Conservation (phyloP, 2,113 vertebrate genomes). For the Tinamus guttatus region DNA sequence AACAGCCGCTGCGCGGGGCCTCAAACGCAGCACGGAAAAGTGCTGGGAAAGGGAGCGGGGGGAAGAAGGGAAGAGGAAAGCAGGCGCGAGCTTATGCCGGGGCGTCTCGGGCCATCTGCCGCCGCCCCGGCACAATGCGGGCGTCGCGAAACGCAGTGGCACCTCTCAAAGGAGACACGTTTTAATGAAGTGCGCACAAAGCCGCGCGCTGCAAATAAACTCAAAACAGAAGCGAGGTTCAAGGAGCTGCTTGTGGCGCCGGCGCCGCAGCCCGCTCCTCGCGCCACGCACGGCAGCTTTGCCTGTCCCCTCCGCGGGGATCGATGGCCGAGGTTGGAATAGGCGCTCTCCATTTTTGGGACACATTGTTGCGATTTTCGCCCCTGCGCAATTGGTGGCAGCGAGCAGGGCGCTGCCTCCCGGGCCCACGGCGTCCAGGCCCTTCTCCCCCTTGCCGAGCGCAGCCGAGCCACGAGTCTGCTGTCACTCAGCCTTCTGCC, state of each 20-base stretch:
- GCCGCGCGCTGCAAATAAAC: slow-evolving; percentile 74
- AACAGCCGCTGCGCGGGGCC: neutral
- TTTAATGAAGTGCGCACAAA: slow-evolving; percentile 78
- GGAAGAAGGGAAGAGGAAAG: neutral
- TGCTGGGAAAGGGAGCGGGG: slow-evolving; percentile 19
- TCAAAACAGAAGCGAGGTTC: slow-evolving; percentile 79
- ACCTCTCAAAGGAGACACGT: slow-evolving; percentile 76
- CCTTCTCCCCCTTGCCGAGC: neutral
- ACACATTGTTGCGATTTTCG: too few species aligned
- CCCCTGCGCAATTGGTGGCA: too few species aligned
- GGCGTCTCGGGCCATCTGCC: slow-evolving; percentile 76
- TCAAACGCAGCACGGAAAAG: slow-evolving; percentile 9
- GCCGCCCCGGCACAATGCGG: slow-evolving; percentile 72
- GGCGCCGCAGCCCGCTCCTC: too few species aligned
- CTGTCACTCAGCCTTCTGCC: slow-evolving; percentile 88
- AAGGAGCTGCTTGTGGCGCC: slow-evolving; percentile 50
- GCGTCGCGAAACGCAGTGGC: slow-evolving; percentile 77
- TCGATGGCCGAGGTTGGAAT: too few species aligned
- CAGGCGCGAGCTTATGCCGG: slow-evolving; percentile 64
- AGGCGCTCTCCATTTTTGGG: too few species aligned
- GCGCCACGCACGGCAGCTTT: too few species aligned
- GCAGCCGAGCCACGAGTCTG: slow-evolving; percentile 86
- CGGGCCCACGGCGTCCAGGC: too few species aligned
- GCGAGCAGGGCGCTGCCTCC: too few species aligned
- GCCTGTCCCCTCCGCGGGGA: too few species aligned